Evolutionary conservation across 2,797 vertebrate species (phyloP).

Genomic region (Lerista edwardsae): DNA sequence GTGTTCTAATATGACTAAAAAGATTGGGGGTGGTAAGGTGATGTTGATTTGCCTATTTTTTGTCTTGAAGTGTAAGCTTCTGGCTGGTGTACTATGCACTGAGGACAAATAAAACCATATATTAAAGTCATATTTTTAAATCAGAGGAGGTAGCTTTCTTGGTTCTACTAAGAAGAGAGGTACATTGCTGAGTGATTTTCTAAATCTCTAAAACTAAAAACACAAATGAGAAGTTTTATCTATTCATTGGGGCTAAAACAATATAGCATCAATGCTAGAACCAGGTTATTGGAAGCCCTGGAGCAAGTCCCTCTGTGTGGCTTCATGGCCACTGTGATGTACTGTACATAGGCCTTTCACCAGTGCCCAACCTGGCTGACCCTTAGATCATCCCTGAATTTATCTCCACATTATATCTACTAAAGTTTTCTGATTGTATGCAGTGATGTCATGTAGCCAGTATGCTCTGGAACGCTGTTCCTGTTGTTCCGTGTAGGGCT

Average conservation of each 20-base stretch:
- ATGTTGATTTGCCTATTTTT: background rate
- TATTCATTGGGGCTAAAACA: background rate
- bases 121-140: background rate
- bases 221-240: background rate
- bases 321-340: too few relatives aligned
- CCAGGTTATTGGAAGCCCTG: too few relatives aligned
- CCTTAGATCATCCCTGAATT: too few relatives aligned
- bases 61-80: background rate
- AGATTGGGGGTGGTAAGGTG: background rate
- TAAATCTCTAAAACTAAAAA: background rate
- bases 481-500: too few relatives aligned
- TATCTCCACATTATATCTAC: too few relatives aligned
- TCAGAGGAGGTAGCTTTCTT: background rate
- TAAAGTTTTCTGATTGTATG: background rate
- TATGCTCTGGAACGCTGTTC: too few relatives aligned
- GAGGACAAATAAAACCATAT: background rate
- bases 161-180: background rate
- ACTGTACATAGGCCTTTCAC: too few relatives aligned
- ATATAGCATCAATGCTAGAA: background rate
- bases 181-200: background rate
- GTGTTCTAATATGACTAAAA: background rate
- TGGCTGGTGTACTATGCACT: background rate
- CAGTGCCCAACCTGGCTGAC: too few relatives aligned
- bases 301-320: too few relatives aligned
- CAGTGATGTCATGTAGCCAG: too few relatives aligned